These are phyloP conservation scores for Otus sunia DNA, from an alignment of 2,113 vertebrate genomes.

Conservation along the genomic window DNA sequence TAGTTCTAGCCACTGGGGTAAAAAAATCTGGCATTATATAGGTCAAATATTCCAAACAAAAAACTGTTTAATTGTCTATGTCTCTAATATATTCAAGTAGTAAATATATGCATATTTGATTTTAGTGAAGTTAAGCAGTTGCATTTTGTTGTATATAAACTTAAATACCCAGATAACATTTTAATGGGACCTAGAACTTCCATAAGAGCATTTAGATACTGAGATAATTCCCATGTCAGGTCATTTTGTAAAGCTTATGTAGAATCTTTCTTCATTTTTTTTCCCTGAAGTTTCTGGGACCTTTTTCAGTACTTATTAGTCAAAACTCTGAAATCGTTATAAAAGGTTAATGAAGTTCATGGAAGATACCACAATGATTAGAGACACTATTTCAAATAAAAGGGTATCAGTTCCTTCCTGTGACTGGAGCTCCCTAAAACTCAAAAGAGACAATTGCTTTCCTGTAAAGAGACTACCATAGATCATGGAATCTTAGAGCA, in stretches of 20 bases:
- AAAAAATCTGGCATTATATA: not conserved
- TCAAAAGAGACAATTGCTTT: not conserved
- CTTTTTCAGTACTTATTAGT: not conserved
- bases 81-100: not conserved
- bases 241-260: not conserved
- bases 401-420: not conserved
- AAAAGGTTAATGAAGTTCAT: not conserved
- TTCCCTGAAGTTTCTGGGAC: not conserved
- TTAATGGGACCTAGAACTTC: not conserved
- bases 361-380: not conserved
- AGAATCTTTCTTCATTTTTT: not conserved
- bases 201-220: not conserved
- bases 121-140: not conserved
- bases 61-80: not conserved
- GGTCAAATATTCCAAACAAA: not conserved
- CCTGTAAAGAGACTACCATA: not conserved
- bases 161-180: not conserved
- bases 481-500: not conserved
- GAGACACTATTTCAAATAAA: not conserved
- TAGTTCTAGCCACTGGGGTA: not conserved
- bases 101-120: not conserved
- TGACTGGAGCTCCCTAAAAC: not conserved
- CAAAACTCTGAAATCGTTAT: not conserved
- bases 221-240: not conserved
- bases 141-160: not conserved